A percentile compares a stretch with the other conserved stretches of the same genome.
These are phyloP conservation scores for Apoderus coryli DNA, from an alignment of 2,888 invertebrate species.

Conservation along the genomic window DNA sequence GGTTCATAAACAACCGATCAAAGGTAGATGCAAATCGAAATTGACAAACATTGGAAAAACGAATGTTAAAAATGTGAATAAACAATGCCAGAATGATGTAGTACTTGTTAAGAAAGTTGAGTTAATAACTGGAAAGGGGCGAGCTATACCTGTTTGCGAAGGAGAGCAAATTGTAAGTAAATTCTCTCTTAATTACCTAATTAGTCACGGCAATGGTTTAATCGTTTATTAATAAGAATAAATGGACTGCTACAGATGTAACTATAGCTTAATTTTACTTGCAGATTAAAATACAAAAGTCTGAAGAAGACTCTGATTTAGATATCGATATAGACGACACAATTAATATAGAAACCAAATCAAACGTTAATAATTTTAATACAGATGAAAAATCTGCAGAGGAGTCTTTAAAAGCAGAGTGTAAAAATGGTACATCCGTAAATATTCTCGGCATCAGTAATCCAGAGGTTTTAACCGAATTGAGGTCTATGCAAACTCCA, in stretches of 20 bases:
- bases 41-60: no score
- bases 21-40: slow-evolving; percentile 24
- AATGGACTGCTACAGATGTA: neutral
- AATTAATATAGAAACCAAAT: slow-evolving; percentile 23
- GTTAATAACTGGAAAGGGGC: slow-evolving; percentile 37
- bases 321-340: slow-evolving; percentile 46
- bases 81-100: no score
- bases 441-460: no score
- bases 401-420: no score
- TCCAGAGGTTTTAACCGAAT: no score
- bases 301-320: slow-evolving; percentile 33
- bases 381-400: no score
- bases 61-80: no score
- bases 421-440: no score
- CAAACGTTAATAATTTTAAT: no score
- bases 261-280: slow-evolving; percentile 13
- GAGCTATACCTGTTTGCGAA: slow-evolving; percentile 40
- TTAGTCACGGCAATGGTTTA: no score
- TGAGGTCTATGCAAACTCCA: slow-evolving; percentile 33
- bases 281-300: slow-evolving; percentile 29
- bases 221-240: no score
- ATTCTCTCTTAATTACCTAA: no score
- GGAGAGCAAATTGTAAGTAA: slow-evolving; percentile 35
- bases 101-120: slow-evolving; percentile 20
- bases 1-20: slow-evolving; percentile 14